Evolutionary conservation across 1,140 invertebrate species (phyloP).

Genomic region (Coenobita brevimanus): DNA sequence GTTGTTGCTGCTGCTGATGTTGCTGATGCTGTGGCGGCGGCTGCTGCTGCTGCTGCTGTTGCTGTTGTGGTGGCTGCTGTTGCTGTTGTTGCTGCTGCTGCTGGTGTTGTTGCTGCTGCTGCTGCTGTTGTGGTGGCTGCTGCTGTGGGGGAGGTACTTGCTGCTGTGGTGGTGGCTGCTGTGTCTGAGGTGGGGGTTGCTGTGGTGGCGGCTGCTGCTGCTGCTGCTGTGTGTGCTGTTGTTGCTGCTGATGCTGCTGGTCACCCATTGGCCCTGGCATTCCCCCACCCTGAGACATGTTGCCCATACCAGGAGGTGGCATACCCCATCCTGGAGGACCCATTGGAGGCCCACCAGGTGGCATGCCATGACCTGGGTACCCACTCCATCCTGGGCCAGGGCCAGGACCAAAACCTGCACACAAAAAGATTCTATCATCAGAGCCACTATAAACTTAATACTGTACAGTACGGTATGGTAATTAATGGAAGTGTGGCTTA

Average conservation of each 20-base stretch:
- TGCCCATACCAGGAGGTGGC: conserved; percentile 70
- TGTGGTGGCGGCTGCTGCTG: conserved; percentile 49
- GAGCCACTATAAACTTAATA: too few relatives aligned
- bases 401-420: conserved; percentile 59
- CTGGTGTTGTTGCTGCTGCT: conserved; percentile 38
- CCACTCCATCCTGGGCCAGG: conserved; percentile 63
- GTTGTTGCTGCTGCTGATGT: too few relatives aligned
- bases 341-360: conserved; percentile 68
- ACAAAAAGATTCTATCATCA: too few relatives aligned
- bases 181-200: conserved; percentile 43
- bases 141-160: conserved; percentile 29
- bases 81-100: conserved; percentile 46
- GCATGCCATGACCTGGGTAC: conserved; percentile 60
- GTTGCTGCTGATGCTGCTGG: conserved; percentile 49
- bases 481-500: too few relatives aligned
- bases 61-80: conserved; percentile 31
- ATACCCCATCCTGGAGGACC: conserved; percentile 70
- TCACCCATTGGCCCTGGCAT: conserved; percentile 59
- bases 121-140: conserved; percentile 34
- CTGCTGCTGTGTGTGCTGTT: conserved; percentile 36
- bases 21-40: conserved; percentile 22
- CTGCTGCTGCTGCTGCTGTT: conserved; percentile 24
- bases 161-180: conserved; percentile 43
- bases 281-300: conserved; percentile 41
- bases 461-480: too few relatives aligned